A percentile compares a stretch with the other conserved stretches of the same genome.
Evolutionary conservation across 2,113 vertebrate genomes (phyloP).

Genomic region (Dolichotis patagonum): DNA sequence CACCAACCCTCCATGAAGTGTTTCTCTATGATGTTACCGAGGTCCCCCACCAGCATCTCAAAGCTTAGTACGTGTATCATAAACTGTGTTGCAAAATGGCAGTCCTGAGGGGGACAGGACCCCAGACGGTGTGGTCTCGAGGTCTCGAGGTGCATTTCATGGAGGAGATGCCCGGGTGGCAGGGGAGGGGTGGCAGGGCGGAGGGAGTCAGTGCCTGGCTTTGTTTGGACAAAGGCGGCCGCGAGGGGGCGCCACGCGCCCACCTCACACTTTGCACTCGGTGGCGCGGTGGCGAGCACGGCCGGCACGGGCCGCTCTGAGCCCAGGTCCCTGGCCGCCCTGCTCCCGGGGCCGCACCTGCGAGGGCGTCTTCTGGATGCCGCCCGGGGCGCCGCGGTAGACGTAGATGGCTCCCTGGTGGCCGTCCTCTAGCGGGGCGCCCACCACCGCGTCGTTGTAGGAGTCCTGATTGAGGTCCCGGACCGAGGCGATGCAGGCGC

Average conservation of each 20-base stretch:
- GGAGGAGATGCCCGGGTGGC: not conserved
- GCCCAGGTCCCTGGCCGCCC: no score
- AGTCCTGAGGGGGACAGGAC: not conserved
- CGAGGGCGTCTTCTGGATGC: slow-evolving; percentile 92
- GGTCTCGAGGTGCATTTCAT: not conserved
- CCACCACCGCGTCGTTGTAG: slow-evolving; percentile 94
- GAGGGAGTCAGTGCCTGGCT: not conserved
- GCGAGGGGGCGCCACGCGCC: not conserved
- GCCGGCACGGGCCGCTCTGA: fast-evolving
- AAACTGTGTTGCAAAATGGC: not conserved
- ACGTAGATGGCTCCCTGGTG: slow-evolving; percentile 95
- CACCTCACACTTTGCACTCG: not conserved
- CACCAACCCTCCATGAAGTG: not conserved
- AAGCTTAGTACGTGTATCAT: not conserved
- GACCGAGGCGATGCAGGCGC: slow-evolving; percentile 92
- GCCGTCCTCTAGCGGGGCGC: slow-evolving; percentile 94
- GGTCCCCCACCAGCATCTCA: not conserved
- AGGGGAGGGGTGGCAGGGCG: not conserved
- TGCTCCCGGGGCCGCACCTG: slow-evolving; percentile 86
- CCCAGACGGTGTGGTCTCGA: not conserved
- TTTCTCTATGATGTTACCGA: not conserved
- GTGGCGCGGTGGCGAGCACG: not conserved
- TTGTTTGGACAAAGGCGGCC: not conserved
- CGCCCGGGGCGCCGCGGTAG: slow-evolving; percentile 90
- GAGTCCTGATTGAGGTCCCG: slow-evolving; percentile 96